phyloP scores from a whole-genome alignment of 2,888 invertebrate genomes.

The Graphium colonna region DNA sequence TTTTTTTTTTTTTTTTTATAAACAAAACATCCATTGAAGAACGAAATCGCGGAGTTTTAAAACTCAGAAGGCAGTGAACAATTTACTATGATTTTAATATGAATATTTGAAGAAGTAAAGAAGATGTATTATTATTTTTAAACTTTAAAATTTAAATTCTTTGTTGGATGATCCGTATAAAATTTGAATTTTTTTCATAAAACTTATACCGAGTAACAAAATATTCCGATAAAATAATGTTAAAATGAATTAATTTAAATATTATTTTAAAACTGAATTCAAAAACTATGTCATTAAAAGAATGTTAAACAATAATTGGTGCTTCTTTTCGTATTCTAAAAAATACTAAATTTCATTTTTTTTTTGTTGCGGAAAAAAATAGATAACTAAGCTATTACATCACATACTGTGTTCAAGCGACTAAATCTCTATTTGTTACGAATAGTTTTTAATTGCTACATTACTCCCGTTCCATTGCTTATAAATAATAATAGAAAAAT shows the following conservation, averaged over 20 bases:
- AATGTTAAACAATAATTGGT: not conserved
- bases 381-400: constrained; percentile 1
- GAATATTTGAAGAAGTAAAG: constrained; percentile 5
- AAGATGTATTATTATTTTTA: constrained; percentile 33
- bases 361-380: not conserved
- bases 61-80: constrained; percentile 56
- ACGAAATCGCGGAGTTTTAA: constrained; percentile 35
- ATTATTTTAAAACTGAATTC: no score
- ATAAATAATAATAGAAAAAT: not conserved
- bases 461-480: not conserved
- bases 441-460: constrained; percentile 16
- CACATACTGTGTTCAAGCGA: constrained; percentile 9
- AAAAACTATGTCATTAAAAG: no score
- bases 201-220: no score
- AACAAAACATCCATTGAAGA: constrained; percentile 45
- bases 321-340: no score
- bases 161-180: constrained; percentile 33
- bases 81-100: not conserved
- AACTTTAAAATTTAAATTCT: constrained; percentile 34
- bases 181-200: constrained; percentile 10
- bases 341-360: not conserved
- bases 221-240: not conserved
- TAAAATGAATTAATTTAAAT: not conserved
- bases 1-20: constrained; percentile 29
- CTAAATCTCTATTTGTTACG: constrained; percentile 20